A percentile compares a stretch with the other conserved stretches of the same genome.
These are phyloP conservation scores for Brienomyrus longianalis DNA, from an alignment of 2,113 vertebrate species.

Conservation along the genomic window DNA sequence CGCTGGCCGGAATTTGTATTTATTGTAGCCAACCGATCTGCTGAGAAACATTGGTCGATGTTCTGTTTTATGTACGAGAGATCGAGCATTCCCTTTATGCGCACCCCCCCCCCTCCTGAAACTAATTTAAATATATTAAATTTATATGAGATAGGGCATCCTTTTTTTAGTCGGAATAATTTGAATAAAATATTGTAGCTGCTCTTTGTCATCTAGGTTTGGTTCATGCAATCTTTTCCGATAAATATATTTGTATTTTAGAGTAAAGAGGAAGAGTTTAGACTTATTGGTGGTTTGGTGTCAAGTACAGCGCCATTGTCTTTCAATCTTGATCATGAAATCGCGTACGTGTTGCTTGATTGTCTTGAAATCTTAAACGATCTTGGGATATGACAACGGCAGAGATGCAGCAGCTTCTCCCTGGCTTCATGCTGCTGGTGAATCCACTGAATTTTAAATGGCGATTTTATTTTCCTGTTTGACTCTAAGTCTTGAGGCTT, in stretches of 20 bases:
- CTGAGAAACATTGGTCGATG: not conserved
- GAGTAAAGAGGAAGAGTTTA: not conserved
- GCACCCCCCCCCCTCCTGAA: not conserved
- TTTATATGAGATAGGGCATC: not conserved
- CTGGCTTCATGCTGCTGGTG: constrained; percentile 25
- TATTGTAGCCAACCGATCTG: not conserved
- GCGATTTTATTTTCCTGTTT: constrained; percentile 18
- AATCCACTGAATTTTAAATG: constrained; percentile 34
- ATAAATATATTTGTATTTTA: not conserved
- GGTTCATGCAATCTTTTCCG: not conserved
- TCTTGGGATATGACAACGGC: not conserved
- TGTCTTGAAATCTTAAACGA: constrained; percentile 29
- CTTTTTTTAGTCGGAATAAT: not conserved
- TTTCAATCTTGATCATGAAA: not conserved
- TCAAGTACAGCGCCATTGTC: too few relatives aligned
- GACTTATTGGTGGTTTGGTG: not conserved
- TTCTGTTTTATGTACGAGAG: not conserved
- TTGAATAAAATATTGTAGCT: not conserved
- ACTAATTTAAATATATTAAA: constrained; percentile 20
- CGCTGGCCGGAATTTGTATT: not conserved
- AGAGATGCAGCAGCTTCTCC: not conserved
- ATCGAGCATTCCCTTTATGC: not conserved
- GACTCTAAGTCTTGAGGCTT: constrained; percentile 21
- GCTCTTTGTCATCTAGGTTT: not conserved
- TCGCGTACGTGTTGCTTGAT: not conserved